These are phyloP conservation scores for Platycnemis pennipes DNA, from an alignment of 2,888 invertebrate species.

Conservation along the genomic window DNA sequence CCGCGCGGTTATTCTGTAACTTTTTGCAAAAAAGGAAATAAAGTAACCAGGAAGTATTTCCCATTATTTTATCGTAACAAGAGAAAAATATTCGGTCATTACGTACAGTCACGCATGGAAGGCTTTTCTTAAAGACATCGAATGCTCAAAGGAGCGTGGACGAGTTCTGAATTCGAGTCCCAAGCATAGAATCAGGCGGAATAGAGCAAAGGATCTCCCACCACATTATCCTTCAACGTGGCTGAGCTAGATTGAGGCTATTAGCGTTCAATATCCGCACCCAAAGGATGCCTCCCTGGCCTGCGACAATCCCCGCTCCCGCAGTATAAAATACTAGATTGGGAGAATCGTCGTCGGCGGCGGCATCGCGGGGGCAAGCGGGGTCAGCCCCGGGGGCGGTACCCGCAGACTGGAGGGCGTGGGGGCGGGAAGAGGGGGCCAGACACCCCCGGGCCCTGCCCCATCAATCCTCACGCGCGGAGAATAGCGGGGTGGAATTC, in stretches of 20 bases:
- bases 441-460: not conserved
- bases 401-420: not conserved
- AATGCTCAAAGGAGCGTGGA: not conserved
- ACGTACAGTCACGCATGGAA: not conserved
- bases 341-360: not conserved
- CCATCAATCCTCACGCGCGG: not conserved
- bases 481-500: not conserved
- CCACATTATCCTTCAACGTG: slow-evolving; percentile 26
- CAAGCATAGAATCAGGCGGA: not conserved
- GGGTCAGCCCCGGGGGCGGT: slow-evolving; percentile 20
- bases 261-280: slow-evolving; percentile 45
- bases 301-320: slow-evolving; percentile 21
- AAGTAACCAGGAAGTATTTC: too few species aligned
- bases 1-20: too few species aligned
- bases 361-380: not conserved
- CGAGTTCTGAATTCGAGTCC: not conserved
- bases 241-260: slow-evolving; percentile 50
- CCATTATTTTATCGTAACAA: too few species aligned
- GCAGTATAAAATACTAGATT: slow-evolving; percentile 4
- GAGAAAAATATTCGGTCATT: not conserved
- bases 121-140: not conserved
- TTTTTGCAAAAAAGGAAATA: too few species aligned
- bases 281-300: slow-evolving; percentile 1
- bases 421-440: not conserved
- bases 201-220: slow-evolving; percentile 12